These are phyloP conservation scores for Copidosoma floridanum DNA, from an alignment of 1,140 invertebrate species.

Conservation along the genomic window DNA sequence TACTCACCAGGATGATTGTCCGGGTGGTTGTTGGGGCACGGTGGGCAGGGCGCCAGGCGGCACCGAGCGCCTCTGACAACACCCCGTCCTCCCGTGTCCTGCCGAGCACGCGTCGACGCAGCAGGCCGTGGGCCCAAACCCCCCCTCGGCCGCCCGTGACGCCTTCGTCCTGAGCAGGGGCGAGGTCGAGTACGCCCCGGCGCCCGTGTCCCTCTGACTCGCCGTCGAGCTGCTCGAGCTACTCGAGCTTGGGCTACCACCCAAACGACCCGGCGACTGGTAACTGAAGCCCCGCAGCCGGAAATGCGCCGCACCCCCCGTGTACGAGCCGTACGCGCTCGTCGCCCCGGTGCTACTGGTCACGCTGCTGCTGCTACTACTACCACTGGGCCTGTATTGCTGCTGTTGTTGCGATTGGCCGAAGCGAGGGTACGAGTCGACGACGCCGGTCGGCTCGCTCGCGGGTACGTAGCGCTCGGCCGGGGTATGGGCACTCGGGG, in stretches of 20 bases:
- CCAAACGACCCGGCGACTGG: constrained; percentile 45
- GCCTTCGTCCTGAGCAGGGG: constrained; percentile 56
- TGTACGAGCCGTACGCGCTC: not conserved
- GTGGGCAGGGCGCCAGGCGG: constrained; percentile 54
- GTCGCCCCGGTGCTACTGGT: not conserved
- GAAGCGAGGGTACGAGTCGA: constrained; percentile 64
- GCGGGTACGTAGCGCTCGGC: constrained; percentile 54
- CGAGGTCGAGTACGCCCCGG: constrained; percentile 29
- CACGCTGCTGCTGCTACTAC: constrained; percentile 39
- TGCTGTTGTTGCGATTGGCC: no score
- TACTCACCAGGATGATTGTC: constrained; percentile 65
- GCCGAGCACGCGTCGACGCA: not conserved
- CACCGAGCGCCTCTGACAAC: constrained; percentile 53
- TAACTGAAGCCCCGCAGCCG: constrained; percentile 51
- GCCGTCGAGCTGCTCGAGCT: constrained; percentile 52
- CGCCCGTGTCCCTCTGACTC: constrained; percentile 54
- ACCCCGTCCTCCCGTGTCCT: constrained; percentile 46
- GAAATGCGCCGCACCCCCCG: constrained; percentile 37
- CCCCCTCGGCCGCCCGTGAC: constrained; percentile 16
- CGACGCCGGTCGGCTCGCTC: constrained; percentile 50
- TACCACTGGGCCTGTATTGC: constrained; percentile 60
- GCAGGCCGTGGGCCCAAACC: constrained; percentile 41
- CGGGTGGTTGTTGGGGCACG: constrained; percentile 51
- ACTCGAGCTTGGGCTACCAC: constrained; percentile 58
- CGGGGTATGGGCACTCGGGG: constrained; percentile 54